Conservation (phyloP, 2,888 invertebrate species). For the Bellardia bayeri region DNA sequence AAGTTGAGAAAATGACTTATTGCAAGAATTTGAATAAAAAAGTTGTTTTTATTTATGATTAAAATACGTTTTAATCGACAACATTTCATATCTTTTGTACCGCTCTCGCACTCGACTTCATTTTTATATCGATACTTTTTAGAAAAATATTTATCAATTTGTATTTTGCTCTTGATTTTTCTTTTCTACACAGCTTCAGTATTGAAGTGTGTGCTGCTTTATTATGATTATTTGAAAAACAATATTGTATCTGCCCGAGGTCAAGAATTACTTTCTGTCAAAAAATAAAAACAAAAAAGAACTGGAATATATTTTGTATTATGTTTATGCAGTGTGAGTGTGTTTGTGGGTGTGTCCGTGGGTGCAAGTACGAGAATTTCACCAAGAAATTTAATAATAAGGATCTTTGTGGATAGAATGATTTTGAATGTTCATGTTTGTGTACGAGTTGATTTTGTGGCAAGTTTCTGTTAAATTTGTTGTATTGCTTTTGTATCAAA, state of each 20-base stretch:
- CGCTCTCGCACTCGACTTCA: neutral
- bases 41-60: conserved; percentile 44
- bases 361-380: conserved; percentile 11
- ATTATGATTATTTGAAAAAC: conserved; percentile 54
- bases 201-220: conserved; percentile 8
- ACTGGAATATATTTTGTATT: conserved; percentile 3
- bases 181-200: conserved; percentile 5
- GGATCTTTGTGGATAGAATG: conserved; percentile 20
- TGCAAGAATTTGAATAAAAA: conserved; percentile 47
- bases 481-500: conserved; percentile 9
- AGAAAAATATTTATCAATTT: conserved; percentile 42
- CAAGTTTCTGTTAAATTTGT: conserved; percentile 15
- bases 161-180: conserved; percentile 7
- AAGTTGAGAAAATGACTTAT: conserved; percentile 51
- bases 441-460: conserved; percentile 19
- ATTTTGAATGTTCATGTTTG: conserved; percentile 13
- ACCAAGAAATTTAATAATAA: conserved; percentile 39
- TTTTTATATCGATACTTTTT: conserved; percentile 12
- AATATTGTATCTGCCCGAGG: conserved; percentile 64
- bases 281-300: conserved; percentile 38
- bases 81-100: neutral
- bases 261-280: conserved; percentile 60
- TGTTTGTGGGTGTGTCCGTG: neutral
- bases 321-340: neutral
- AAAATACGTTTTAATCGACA: conserved; percentile 53